Evolutionary conservation across 2,113 vertebrate genomes (phyloP).

Genomic region (Myotis brandtii): DNA sequence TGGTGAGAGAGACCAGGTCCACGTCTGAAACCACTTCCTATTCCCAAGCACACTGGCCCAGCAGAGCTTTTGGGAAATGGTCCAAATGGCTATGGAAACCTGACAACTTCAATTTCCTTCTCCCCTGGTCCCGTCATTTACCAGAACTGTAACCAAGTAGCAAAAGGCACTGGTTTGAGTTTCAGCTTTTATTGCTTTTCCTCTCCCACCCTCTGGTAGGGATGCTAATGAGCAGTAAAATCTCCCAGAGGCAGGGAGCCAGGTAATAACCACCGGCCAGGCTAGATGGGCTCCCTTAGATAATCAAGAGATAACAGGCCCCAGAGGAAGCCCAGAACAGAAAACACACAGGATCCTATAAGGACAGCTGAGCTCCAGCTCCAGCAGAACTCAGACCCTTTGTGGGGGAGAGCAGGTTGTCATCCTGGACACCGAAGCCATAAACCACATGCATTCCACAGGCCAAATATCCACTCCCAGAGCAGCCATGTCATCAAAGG

Average conservation of each 20-base stretch:
- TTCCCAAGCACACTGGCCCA: neutral
- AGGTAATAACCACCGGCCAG: neutral
- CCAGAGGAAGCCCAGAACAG: neutral
- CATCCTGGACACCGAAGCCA: neutral
- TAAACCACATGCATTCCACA: neutral
- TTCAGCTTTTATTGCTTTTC: neutral
- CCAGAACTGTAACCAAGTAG: constrained; percentile 31
- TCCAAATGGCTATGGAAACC: constrained; percentile 14
- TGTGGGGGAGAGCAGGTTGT: neutral
- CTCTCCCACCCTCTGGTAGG: neutral
- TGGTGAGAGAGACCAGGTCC: neutral
- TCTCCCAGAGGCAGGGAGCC: neutral
- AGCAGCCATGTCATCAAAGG: neutral
- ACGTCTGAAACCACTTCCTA: constrained; percentile 57
- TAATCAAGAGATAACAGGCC: neutral
- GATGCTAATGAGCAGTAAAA: neutral
- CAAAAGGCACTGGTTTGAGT: neutral
- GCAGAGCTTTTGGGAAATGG: neutral
- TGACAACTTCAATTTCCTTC: constrained; percentile 32
- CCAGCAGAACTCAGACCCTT: neutral
- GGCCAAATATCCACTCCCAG: neutral
- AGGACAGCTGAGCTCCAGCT: neutral
- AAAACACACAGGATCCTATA: neutral
- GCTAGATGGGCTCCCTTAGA: neutral
- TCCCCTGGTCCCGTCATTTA: constrained; percentile 1